phyloP scores from a whole-genome alignment of 2,888 invertebrate species.

The Cylindroiulus punctatus region DNA sequence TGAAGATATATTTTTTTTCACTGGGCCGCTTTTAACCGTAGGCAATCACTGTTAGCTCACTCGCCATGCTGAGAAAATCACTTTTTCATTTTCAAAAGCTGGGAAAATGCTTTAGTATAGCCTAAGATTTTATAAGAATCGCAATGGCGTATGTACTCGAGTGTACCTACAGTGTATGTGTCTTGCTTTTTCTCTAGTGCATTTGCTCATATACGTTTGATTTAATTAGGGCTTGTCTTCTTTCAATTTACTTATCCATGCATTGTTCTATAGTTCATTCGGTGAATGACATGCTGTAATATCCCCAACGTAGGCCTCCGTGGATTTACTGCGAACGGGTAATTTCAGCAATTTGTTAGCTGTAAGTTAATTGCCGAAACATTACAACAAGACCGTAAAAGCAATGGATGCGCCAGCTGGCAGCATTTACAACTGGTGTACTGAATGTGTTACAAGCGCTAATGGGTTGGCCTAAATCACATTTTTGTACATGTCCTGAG shows the following conservation, averaged over 20 bases:
- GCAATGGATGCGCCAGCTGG: not conserved
- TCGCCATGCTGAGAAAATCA: too few species aligned
- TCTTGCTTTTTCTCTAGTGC: too few species aligned
- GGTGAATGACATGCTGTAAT: not conserved
- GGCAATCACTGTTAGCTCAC: too few species aligned
- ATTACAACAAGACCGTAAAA: not conserved
- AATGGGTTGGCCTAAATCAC: not conserved
- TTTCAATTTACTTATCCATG: not conserved
- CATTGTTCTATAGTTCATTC: too few species aligned
- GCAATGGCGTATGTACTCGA: too few species aligned
- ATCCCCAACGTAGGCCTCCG: too few species aligned
- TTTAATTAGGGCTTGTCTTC: not conserved
- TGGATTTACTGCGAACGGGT: not conserved
- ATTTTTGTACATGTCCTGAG: not conserved
- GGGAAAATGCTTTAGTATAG: too few species aligned
- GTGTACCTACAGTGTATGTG: too few species aligned
- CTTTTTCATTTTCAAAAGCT: too few species aligned
- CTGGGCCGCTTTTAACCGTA: too few species aligned
- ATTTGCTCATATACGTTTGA: not conserved
- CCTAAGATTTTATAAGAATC: too few species aligned
- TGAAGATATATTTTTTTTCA: too few species aligned
- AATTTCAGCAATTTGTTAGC: not conserved
- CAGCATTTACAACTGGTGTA: not conserved
- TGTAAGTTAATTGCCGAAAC: not conserved
- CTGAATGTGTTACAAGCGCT: not conserved